Base-by-base conservation (phyloP, 2,797 vertebrate genomes). In the Chelon auratus region DNA sequence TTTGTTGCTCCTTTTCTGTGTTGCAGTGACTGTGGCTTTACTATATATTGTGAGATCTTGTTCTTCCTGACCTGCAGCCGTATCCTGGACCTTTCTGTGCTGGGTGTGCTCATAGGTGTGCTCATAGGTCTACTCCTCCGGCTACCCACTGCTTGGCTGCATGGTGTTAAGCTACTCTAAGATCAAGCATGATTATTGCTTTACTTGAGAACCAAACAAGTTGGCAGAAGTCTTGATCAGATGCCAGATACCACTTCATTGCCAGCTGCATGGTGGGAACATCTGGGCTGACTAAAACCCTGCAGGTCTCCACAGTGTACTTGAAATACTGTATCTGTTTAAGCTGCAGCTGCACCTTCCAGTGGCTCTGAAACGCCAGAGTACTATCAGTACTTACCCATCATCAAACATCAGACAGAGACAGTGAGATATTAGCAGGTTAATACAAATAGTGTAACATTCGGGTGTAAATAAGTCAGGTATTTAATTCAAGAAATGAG, bases 151-250 rank as follows among this genome's bases (percentile, higher is more conserved):
- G 20, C 48, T 20, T 26, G 59, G 47, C 6, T 40, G 17, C 14
- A 0, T 64, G n/a, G 37, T 45, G 42, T 45, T 62, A 22, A n/a
- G 17, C 14, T 36, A 11, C 51, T n/a, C 9, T 11, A 39, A 67
- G 30, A 39, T 9, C 53, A 53, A 22, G 11, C 48, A 50, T 2
- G 6, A 9, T 4, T 39, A 12, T 24, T 60, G 30, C 43, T 22
- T 48, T 39, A 33, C 48, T 20, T 56, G 24, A 75, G 18, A 37
- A 8, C 8, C 37, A 15, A 30, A 12, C 40, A 63, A 30, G 17
- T 55, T 52, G 30, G 26, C 61, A 59, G 42, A 45, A 59, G 26
- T 42, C 36, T 11, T 53, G 39, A 54, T 50, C 36, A 51, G 36
- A 9, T 37, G 39, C n/a, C 42, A n/a, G 33, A 48, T 58, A 67